Base-by-base conservation (phyloP, 2,113 vertebrate genomes). In the Syngnathus typhle region DNA sequence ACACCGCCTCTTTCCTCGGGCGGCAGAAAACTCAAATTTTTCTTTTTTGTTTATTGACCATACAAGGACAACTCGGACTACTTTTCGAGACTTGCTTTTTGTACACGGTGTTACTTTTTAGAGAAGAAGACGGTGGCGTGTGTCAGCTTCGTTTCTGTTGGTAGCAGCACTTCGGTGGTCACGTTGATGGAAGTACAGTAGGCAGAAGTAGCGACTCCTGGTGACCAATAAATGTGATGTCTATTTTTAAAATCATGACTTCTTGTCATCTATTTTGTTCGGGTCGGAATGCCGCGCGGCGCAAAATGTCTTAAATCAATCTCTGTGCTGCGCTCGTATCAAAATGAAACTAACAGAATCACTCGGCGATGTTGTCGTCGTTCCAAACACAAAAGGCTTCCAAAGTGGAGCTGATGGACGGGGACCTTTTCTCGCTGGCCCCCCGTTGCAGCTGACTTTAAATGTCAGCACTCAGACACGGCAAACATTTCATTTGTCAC, bases 161-260 rank as follows among this genome's bases (percentile, higher is more conserved):
- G 83, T 87, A 84, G 84, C 78, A 64, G 64, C 81, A 74, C 71
- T 82, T 78, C 78, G 78, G 81, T 65, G 83, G 86, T 82, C 65
- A 69, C 75, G 85, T 81, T 63, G 49, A 73, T 79, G 78, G 83
- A 85, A 82, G 71, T 84, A 70, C 58, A 68, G 71, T 85, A 81
- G 74, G 74, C 21, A n/a, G 8, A 37, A 38, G 37, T 90, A 84
- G 75, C 70, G 80, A 82, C 84, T 84, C 81, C 76, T 75, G 78
- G 72, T 89, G 83, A 84, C 84, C 78, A 92, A 92, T 92, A 92
- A 92, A 92, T 89, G 91, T 92, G 87, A 89, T 88, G 90, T 92
- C 88, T 92, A 90, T 92, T 92, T 92, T 90, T 73, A 89, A 82
- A 71, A 18, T 7, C 32, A 66, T 78, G 47, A 67, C 55, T 44